Conservation (phyloP, 2,113 vertebrate species). For the Melanerpes formicivorus region DNA sequence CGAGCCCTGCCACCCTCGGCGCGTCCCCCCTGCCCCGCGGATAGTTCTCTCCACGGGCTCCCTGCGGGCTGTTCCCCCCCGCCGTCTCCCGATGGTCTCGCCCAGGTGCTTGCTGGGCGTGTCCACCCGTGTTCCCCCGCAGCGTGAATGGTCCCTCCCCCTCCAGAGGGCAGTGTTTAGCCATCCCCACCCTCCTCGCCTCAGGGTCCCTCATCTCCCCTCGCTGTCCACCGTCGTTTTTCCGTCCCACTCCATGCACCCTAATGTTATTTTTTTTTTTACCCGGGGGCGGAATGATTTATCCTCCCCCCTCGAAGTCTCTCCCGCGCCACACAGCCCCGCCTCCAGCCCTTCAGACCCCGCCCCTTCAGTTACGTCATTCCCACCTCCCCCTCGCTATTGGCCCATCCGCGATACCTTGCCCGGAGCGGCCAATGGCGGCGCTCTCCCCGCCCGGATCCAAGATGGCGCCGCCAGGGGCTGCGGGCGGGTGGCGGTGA, state of each 20-base stretch:
- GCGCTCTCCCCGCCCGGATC: conserved; percentile 38
- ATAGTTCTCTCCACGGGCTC: neutral
- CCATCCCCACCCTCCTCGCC: no score
- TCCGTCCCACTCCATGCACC: neutral
- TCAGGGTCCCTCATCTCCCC: no score
- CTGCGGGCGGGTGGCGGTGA: conserved; percentile 16
- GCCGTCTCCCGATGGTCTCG: neutral
- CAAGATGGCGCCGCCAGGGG: conserved; percentile 88
- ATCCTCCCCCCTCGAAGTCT: neutral
- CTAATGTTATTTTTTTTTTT: no score
- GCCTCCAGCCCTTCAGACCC: neutral
- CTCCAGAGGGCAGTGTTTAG: neutral
- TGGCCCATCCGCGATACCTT: conserved; percentile 74
- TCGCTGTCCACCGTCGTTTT: no score
- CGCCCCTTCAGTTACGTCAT: neutral
- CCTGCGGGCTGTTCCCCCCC: neutral
- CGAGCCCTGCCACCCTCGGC: neutral
- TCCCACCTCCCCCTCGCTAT: conserved; percentile 46
- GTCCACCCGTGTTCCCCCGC: neutral
- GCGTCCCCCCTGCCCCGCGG: fast-evolving
- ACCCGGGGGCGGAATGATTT: neutral
- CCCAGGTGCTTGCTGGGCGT: neutral
- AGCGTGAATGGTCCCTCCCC: neutral
- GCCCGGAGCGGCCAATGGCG: conserved; percentile 77
- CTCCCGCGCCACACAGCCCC: neutral